Percentiles rank a stretch among this genome's conserved stretches.
Evolutionary conservation across 2,113 vertebrate genomes (phyloP).

Genomic region (Pristiophorus japonicus): DNA sequence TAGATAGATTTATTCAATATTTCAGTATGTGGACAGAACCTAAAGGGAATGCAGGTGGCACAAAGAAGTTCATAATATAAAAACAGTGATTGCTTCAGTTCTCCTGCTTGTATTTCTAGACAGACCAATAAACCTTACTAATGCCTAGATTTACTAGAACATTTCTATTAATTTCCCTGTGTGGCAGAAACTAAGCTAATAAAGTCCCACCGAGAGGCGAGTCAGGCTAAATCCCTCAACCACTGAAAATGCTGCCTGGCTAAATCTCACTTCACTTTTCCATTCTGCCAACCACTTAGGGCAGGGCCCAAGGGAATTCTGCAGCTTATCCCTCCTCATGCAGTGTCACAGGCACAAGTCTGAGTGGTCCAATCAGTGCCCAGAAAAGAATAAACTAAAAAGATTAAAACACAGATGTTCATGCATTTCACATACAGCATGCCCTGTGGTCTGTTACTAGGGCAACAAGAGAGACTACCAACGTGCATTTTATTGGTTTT

Average conservation of each 20-base stretch:
- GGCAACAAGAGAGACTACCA: conserved; percentile 83
- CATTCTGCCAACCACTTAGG: conserved; percentile 52
- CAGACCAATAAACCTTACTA: conserved; percentile 47
- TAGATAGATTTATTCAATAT: conserved; percentile 21
- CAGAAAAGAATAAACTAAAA: conserved; percentile 67
- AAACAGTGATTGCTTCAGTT: conserved; percentile 39
- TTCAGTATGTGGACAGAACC: not conserved
- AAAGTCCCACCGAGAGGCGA: conserved; percentile 45
- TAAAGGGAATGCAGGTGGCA: conserved; percentile 25
- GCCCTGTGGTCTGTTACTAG: conserved; percentile 82
- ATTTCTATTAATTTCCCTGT: conserved; percentile 48
- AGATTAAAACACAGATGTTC: conserved; percentile 74
- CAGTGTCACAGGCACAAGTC: conserved; percentile 58
- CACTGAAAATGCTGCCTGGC: conserved; percentile 43
- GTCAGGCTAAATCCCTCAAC: conserved; percentile 48
- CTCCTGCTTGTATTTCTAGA: conserved; percentile 46
- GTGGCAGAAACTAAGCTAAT: conserved; percentile 53
- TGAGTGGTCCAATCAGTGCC: conserved; percentile 50
- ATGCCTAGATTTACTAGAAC: conserved; percentile 49
- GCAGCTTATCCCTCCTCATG: conserved; percentile 53
- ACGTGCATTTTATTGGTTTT: conserved; percentile 77
- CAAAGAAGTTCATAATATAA: conserved; percentile 31
- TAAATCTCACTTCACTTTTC: conserved; percentile 52
- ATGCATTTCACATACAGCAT: conserved; percentile 76
- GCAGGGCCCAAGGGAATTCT: conserved; percentile 53